Base-by-base conservation (phyloP, 2,797 vertebrate species). In the Phoebastria nigripes region DNA sequence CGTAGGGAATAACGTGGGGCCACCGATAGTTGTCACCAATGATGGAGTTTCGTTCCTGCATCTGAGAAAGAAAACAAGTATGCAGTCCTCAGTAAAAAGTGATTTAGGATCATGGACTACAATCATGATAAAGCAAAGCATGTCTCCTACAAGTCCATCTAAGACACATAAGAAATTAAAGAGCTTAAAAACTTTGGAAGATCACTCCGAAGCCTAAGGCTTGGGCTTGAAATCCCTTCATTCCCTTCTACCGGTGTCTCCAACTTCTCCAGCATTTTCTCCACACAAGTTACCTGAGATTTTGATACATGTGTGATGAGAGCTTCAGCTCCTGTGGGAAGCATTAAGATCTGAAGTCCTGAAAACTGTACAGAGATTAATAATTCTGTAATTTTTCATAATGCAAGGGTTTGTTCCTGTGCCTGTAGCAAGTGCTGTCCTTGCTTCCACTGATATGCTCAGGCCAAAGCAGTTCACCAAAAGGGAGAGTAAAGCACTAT, bases 1-100 rank as follows among this genome's bases (percentile, higher is more conserved):
- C 98, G 15, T 99, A 99, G 5, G 99, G 99, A 73, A 99, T 95
- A 2, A 97, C 98, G 19, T 95, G 98, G 29, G 99, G 99, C 99
- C 99, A 99, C 76, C 98, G 98, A 89, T 99, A 99, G 10, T 97
- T 20, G 21, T 99, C 98, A 41, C 98, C 99, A 70, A 99, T 98
- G 65, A 99, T 98, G 71, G 99, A 99, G 95, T 99, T 99, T 47
- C 98, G 97, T 24, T 92, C 97, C 96, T 98, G 97, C 47, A 52
- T 88, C 98, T 98, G 92, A 49, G 82, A 93, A 91, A 92, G 82
- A 93, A 92, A 85, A 31, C 28, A 96, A 76, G 33, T 13, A 41
- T 66, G 73, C 39, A 81, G 35, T 17, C 9, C n/a, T 91, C 79
- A 82, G 42, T 54, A 37, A 62, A 62, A 90, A 33, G 11, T 33